phyloP scores from a whole-genome alignment of 1,140 invertebrate genomes.

The Drosophila parvula region DNA sequence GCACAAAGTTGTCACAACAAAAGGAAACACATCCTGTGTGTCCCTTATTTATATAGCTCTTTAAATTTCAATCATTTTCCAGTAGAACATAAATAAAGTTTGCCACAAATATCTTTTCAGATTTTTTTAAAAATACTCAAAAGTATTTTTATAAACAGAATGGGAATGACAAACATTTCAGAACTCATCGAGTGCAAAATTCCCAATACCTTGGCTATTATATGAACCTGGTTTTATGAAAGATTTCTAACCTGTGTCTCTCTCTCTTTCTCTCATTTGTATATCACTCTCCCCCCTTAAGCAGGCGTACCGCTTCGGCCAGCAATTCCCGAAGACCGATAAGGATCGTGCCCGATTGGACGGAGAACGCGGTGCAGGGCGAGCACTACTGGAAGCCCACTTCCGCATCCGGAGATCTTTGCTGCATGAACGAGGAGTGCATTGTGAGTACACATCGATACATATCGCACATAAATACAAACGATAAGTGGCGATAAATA shows the following conservation, averaged over 20 bases:
- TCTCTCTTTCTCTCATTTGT: background rate
- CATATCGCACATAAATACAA: background rate
- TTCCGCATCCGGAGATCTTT: constrained; percentile 95
- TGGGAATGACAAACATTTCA: background rate
- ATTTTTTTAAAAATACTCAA: too few species aligned
- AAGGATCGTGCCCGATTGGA: constrained; percentile 93
- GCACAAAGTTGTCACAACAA: background rate
- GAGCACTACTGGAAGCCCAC: constrained; percentile 95
- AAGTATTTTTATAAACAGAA: too few species aligned
- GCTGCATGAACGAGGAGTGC: constrained; percentile 96
- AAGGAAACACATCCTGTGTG: background rate
- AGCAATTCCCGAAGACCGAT: constrained; percentile 86
- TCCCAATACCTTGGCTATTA: too few species aligned
- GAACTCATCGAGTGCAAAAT: constrained; percentile 15
- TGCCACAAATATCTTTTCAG: background rate
- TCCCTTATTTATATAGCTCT: background rate
- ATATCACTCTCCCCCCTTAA: background rate
- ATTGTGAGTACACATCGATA: constrained; percentile 87
- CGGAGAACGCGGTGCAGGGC: constrained; percentile 90
- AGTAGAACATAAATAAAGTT: background rate
- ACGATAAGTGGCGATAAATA: too few species aligned
- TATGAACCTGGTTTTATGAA: background rate
- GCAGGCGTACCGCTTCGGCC: constrained; percentile 85
- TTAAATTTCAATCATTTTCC: background rate
- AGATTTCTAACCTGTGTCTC: background rate